Evolutionary conservation across 2,113 vertebrate genomes (phyloP).

Genomic region (Spea bombifrons): DNA sequence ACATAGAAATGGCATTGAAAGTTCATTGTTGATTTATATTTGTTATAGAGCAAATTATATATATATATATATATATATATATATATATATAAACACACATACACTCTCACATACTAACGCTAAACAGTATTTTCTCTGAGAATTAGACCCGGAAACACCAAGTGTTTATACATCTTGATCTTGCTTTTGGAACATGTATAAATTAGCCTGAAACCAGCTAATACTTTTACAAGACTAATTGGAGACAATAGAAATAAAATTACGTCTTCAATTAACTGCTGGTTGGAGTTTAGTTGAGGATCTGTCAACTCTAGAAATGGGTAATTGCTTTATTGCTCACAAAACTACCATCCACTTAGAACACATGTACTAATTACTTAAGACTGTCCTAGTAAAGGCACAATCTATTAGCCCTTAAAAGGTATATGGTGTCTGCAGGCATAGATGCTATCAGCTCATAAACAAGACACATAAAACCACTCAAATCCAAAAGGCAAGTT

Average conservation of each 20-base stretch:
- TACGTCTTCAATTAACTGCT: constrained; percentile 89
- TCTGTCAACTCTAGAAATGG: constrained; percentile 85
- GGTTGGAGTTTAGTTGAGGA: constrained; percentile 84
- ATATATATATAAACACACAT: too few species aligned
- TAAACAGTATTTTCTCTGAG: too few species aligned
- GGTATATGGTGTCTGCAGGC: constrained; percentile 61
- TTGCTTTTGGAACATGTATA: constrained; percentile 62
- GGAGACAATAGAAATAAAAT: constrained; percentile 82
- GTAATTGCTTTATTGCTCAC: constrained; percentile 97
- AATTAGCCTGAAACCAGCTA: constrained; percentile 73
- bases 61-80: too few species aligned
- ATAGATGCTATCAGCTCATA: too few species aligned
- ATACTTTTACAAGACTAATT: constrained; percentile 80
- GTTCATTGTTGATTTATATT: too few species aligned
- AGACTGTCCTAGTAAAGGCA: constrained; percentile 82
- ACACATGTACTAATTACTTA: constrained; percentile 93
- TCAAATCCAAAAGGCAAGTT: too few species aligned
- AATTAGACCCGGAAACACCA: too few species aligned
- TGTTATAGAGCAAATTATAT: too few species aligned
- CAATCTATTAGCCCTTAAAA: constrained; percentile 87
- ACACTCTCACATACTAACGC: too few species aligned
- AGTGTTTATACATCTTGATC: too few species aligned
- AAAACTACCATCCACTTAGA: constrained; percentile 93
- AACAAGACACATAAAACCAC: too few species aligned
- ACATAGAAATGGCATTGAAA: too few species aligned